Evolutionary conservation across 2,888 invertebrate genomes (phyloP).

Genomic region (Anticlea derivata): DNA sequence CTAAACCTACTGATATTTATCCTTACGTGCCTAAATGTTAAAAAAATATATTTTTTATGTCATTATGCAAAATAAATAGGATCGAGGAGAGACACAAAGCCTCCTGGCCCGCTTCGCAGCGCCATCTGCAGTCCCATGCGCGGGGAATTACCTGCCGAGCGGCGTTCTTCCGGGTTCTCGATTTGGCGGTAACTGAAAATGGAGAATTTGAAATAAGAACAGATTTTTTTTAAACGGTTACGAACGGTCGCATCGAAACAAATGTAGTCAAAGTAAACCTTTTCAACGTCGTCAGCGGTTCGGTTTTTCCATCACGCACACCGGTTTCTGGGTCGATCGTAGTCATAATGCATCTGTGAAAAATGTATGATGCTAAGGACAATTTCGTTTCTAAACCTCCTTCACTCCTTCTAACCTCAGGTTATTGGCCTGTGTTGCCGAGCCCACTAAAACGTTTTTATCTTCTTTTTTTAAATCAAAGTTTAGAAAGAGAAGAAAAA

Average conservation of each 20-base stretch:
- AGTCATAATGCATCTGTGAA: slow-evolving; percentile 86
- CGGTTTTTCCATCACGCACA: slow-evolving; percentile 79
- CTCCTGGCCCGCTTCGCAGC: slow-evolving; percentile 63
- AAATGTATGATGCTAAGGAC: no score
- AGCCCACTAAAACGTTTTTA: no score
- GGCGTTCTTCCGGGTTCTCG: slow-evolving; percentile 50
- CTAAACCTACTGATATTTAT: no score
- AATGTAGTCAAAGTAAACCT: slow-evolving; percentile 67
- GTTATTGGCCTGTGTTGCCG: no score
- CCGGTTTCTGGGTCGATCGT: slow-evolving; percentile 88
- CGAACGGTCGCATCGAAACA: no score
- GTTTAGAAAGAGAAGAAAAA: no score
- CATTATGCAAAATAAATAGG: slow-evolving; percentile 58
- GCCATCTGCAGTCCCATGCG: slow-evolving; percentile 71
- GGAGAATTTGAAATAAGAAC: neutral
- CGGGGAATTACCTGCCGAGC: slow-evolving; percentile 56
- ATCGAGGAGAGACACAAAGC: slow-evolving; percentile 55
- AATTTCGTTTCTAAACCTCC: no score
- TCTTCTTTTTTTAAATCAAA: no score
- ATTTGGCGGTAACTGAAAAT: slow-evolving; percentile 63
- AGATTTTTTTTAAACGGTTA: no score
- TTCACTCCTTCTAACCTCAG: no score
- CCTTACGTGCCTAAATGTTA: no score
- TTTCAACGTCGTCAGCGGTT: slow-evolving; percentile 87
- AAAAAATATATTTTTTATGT: neutral